These are phyloP conservation scores for Catocala sponsa DNA, from an alignment of 2,888 invertebrate genomes.

Conservation along the genomic window DNA sequence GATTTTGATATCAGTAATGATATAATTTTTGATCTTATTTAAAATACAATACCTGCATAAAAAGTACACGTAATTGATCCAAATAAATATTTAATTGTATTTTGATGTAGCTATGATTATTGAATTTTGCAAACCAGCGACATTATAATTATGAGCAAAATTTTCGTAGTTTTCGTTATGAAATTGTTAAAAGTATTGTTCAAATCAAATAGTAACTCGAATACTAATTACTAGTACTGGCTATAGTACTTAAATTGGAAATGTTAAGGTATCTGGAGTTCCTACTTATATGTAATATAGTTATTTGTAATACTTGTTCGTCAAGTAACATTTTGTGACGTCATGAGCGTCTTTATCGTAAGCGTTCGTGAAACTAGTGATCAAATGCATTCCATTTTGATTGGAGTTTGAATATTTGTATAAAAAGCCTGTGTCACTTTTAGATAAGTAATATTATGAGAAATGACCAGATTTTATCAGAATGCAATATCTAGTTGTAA, in stretches of 20 bases:
- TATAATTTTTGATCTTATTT: neutral
- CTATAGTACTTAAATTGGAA: slow-evolving; percentile 54
- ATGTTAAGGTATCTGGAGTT: slow-evolving; percentile 78
- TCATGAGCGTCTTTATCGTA: slow-evolving; percentile 20
- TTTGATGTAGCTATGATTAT: neutral
- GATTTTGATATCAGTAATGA: slow-evolving; percentile 8
- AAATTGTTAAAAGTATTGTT: slow-evolving; percentile 56
- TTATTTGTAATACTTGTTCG: slow-evolving; percentile 50
- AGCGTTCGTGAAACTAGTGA: slow-evolving; percentile 47
- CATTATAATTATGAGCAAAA: slow-evolving; percentile 39
- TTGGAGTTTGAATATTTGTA: slow-evolving; percentile 77
- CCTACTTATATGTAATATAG: slow-evolving; percentile 76
- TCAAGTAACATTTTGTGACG: slow-evolving; percentile 36
- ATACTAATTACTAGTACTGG: slow-evolving; percentile 63
- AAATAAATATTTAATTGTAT: neutral
- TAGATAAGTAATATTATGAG: slow-evolving; percentile 75
- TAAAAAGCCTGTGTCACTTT: slow-evolving; percentile 73
- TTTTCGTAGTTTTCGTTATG: slow-evolving; percentile 49
- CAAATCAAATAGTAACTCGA: slow-evolving; percentile 70
- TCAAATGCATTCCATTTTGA: slow-evolving; percentile 71
- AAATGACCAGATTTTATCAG: slow-evolving; percentile 87
- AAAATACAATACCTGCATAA: neutral
- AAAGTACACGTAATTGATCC: too few relatives aligned
- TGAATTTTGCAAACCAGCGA: slow-evolving; percentile 21
- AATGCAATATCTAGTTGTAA: slow-evolving; percentile 86